Base-by-base conservation (phyloP, 2,888 invertebrate genomes). In the Saturnia japonica region DNA sequence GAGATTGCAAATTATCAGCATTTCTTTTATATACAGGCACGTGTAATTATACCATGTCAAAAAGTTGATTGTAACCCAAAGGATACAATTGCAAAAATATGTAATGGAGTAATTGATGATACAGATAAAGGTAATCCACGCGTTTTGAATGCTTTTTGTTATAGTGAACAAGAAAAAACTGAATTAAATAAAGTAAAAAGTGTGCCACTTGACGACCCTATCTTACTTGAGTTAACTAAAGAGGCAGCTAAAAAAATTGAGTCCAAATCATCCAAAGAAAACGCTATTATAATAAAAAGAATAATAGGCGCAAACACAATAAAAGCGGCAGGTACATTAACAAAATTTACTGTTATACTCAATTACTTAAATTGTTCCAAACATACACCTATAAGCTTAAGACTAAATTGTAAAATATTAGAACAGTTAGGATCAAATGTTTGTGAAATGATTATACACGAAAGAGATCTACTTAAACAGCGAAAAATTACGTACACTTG, bases 51-150 rank as follows among this genome's bases (percentile, higher is more conserved):
- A 75, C 88, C 90, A 2, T 91, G 91, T 73, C 82, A 86, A 67
- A 84, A 81, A 76, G 75, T 75, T 57, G 75, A 80, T 54, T 91
- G 91, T 74, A 86, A 89, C 73, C 74, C 80, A 28, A 84, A 83
- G 67, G 86, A 89, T 42, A 78, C 82, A 57, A 76, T 85, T 12
- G 84, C 83, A 14, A 94, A 94, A 84, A 91, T 95, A 70, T 96
- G 96, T 80, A 94, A 94, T 77, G 91, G 95, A 25, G 87, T 94
- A 71, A 85, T 95, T 62, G 91, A 94, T 73, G 87, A 84, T 68
- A 87, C 88, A 0, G 85, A 91, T 64, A 81, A 89, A 72, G 83
- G 86, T 47, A 81, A 80, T 64, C 94, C 94, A 0, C 91, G 92
- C 79, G 85, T 95, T 22, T 75, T 95, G 9, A 93, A 90, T 74